Evolutionary conservation across 2,113 vertebrate species (phyloP).

Genomic region (mouse (Mus musculus)): DNA sequence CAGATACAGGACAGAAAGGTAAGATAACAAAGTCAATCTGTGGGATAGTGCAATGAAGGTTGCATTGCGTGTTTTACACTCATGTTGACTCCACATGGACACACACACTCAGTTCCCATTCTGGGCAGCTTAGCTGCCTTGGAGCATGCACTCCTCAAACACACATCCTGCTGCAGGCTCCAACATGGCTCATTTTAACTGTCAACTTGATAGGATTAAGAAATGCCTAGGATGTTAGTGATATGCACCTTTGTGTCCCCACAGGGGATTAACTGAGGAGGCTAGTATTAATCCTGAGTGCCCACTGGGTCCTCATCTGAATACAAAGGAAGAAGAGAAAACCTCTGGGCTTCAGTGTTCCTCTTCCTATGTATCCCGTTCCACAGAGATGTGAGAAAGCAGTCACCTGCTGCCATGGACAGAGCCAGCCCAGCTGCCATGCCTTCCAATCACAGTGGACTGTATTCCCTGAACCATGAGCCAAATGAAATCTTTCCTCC

Average conservation of each 20-base stretch:
- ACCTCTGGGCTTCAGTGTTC: neutral
- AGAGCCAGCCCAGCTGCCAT: neutral
- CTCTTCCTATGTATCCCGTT: neutral
- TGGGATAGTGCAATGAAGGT: neutral
- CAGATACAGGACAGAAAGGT: neutral
- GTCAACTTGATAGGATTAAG: neutral
- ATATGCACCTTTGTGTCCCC: too few species aligned
- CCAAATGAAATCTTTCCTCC: neutral
- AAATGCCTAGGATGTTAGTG: neutral
- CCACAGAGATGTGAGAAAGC: neutral
- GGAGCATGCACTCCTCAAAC: neutral
- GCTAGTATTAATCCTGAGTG: neutral
- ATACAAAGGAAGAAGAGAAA: neutral
- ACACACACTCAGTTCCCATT: neutral
- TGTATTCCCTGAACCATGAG: too few species aligned
- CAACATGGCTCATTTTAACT: too few species aligned
- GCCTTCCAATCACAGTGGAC: neutral
- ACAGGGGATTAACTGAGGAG: neutral
- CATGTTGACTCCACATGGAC: neutral
- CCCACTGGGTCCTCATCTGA: neutral
- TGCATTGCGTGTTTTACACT: neutral
- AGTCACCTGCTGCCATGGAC: neutral
- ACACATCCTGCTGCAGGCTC: accelerated
- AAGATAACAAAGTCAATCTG: neutral
- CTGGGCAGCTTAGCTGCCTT: neutral